These are phyloP conservation scores for Prochilodus magdalenae DNA, from an alignment of 2,113 vertebrate genomes.

Conservation along the genomic window DNA sequence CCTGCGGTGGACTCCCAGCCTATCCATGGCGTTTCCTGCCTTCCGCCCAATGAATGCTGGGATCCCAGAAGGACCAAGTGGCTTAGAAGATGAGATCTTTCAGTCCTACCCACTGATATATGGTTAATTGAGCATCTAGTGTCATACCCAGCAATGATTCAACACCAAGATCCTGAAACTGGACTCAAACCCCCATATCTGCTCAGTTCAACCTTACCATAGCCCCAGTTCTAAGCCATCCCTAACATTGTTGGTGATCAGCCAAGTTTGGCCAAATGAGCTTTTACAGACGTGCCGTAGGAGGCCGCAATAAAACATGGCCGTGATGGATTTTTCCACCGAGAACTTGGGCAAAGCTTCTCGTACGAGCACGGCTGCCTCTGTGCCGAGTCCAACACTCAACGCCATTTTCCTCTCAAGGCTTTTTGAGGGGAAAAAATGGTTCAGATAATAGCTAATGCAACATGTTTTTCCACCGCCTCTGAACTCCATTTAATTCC, in stretches of 20 bases:
- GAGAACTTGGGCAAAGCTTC: background rate
- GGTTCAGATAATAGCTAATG: slow-evolving; percentile 40
- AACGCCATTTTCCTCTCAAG: slow-evolving; percentile 3
- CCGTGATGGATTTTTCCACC: background rate
- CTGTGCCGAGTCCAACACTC: background rate
- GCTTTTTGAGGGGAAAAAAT: slow-evolving; percentile 27
- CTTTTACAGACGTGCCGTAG: background rate
- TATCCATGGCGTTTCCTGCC: no score
- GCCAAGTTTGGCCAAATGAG: background rate
- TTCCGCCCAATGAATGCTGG: no score
- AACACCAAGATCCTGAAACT: no score
- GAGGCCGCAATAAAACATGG: background rate
- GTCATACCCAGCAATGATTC: no score
- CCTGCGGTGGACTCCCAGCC: no score
- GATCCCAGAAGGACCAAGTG: no score
- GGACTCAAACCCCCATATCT: no score
- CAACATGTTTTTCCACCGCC: slow-evolving; percentile 26
- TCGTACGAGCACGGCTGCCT: background rate
- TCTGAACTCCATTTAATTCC: slow-evolving; percentile 37
- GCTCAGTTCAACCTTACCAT: no score
- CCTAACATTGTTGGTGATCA: background rate
- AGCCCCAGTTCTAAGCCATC: no score
- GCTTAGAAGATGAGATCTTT: no score
- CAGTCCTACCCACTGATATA: no score
- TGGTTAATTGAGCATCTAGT: no score